Evolutionary conservation across 2,797 vertebrate genomes (phyloP).

Genomic region (Trachops cirrhosus): DNA sequence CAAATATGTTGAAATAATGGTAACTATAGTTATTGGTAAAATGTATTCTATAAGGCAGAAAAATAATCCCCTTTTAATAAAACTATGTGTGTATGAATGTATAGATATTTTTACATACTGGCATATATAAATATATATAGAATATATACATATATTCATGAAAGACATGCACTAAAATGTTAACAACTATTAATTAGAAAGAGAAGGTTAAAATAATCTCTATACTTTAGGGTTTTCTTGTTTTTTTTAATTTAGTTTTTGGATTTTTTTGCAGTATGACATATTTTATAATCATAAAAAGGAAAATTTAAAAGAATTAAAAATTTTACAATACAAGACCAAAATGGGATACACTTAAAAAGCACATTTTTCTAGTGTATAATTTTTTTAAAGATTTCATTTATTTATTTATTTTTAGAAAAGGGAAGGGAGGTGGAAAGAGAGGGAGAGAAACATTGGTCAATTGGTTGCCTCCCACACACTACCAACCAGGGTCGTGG

Average conservation of each 20-base stretch:
- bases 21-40: not conserved
- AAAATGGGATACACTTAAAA: not conserved
- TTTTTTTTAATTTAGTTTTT: not conserved
- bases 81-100: not conserved
- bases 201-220: not conserved
- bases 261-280: not conserved
- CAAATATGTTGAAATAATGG: not conserved
- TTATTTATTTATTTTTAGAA: too few species aligned
- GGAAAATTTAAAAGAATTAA: not conserved
- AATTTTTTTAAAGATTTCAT: too few species aligned
- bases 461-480: too few species aligned
- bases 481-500: too few species aligned
- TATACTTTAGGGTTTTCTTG: not conserved
- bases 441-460: too few species aligned
- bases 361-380: not conserved
- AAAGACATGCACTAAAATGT: not conserved
- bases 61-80: not conserved
- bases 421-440: too few species aligned
- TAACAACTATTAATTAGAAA: not conserved
- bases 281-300: not conserved
- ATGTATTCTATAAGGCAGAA: not conserved
- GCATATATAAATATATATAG: not conserved
- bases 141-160: not conserved
- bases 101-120: not conserved
- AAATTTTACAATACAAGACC: not conserved